phyloP scores from a whole-genome alignment of 2,888 invertebrate species.

The Ernsta delagoae region DNA sequence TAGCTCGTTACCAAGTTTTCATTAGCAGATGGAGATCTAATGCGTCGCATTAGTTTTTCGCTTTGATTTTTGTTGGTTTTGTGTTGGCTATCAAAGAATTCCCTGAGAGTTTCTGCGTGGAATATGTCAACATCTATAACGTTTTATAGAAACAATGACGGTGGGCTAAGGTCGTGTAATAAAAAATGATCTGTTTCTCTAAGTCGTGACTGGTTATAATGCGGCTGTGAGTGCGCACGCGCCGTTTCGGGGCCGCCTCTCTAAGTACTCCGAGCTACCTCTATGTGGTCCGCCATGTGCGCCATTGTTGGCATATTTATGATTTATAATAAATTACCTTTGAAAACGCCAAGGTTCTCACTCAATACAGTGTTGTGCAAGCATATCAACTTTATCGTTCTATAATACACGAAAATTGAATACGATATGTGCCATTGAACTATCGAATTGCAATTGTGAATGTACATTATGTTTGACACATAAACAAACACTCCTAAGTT shows the following conservation, averaged over 20 bases:
- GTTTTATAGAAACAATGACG: slow-evolving; percentile 43
- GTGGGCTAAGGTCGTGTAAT: slow-evolving; percentile 62
- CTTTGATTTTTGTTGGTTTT: background rate
- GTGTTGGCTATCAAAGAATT: background rate
- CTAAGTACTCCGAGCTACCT: slow-evolving; percentile 68
- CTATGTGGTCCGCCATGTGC: slow-evolving; percentile 66
- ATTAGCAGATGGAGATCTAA: background rate
- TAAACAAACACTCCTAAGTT: background rate
- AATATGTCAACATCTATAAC: slow-evolving; percentile 42
- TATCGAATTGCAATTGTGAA: slow-evolving; percentile 11
- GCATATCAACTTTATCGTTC: slow-evolving; percentile 43
- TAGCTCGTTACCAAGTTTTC: slow-evolving; percentile 21
- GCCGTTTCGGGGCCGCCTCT: slow-evolving; percentile 66
- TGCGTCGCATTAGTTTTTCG: background rate
- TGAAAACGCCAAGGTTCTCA: slow-evolving; percentile 67
- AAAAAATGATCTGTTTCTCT: slow-evolving; percentile 69
- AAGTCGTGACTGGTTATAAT: slow-evolving; percentile 71
- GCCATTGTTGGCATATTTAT: slow-evolving; percentile 72
- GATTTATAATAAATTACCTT: slow-evolving; percentile 69
- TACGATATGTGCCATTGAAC: slow-evolving; percentile 25
- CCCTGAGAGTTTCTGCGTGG: background rate
- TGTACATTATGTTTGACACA: too few relatives aligned
- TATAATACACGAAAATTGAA: slow-evolving; percentile 33
- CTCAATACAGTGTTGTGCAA: slow-evolving; percentile 51
- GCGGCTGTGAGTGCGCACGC: slow-evolving; percentile 71